Evolutionary conservation across 2,888 invertebrate genomes (phyloP), one percentile per base, ranked within the genome.

Genomic region (Drosophila demipolita): DNA sequence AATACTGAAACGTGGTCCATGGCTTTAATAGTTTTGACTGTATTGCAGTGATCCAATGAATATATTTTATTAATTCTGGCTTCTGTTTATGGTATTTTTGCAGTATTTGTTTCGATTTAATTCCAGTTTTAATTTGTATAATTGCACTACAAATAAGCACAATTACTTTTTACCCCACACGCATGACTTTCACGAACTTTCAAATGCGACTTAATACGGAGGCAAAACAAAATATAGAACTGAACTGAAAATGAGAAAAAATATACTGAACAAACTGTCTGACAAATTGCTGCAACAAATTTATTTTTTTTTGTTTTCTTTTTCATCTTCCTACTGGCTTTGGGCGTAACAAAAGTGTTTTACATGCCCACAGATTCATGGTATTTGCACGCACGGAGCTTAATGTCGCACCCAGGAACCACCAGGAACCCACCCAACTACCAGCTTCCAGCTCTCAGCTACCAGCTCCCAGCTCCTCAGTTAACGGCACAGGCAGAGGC

Each of bases 361-460:
- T 85, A 85, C 85, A 85, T 85, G 85, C 85, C 85, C 80, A 90
- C 85, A 85, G 85, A 85, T 85, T 85, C 85, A 90, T 90, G 87
- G 85, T 89, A 86, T 86, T 89, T 86, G 87, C 89, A 90, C 89
- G 85, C 89, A 90, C 89, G 89, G 70, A 90, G 90, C 85, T 90
- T 86, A 90, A 89, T 90, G 87, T 86, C 89, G 76, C 87, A 88
- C 64, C 81, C 67, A 52, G 73, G 4, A 69, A 23, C 42, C n/a
- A 61, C 81, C 67, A 52, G 73, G 4, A 69, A 23, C 42, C n/a
- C 15, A 48, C 35, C 57, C 59, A 26, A 5, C 29, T 6, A 0
- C 5, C 29, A 29, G 5, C 29, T 29, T 0, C 6, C 29, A 29
- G 29, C 26, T 23, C 23, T 23, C n/a, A n/a, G n/a, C n/a, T 26